Conservation (phyloP, 2,113 vertebrate species). For the rabbit (Oryctolagus cuniculus) region DNA sequence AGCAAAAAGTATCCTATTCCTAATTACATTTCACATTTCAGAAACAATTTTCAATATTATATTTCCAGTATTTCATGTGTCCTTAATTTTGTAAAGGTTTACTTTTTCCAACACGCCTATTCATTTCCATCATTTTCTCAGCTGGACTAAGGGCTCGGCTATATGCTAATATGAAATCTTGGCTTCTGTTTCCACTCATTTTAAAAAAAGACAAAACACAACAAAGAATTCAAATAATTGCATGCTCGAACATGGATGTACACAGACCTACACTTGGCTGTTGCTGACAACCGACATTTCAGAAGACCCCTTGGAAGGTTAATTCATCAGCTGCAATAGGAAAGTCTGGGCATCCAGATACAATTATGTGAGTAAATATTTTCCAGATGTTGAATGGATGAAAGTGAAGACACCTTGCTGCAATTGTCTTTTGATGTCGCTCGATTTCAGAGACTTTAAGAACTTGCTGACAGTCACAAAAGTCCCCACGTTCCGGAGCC, state of each 20-base stretch:
- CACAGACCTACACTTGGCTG: background rate
- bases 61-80: background rate
- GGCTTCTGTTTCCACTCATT: background rate
- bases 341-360: conserved; percentile 16
- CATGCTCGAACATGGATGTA: no score
- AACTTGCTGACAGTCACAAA: background rate
- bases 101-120: background rate
- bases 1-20: background rate
- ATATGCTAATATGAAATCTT: background rate
- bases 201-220: background rate
- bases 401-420: background rate
- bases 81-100: background rate
- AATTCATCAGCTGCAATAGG: background rate
- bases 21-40: background rate
- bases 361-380: conserved; percentile 38
- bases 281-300: background rate
- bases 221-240: background rate
- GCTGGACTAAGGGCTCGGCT: background rate
- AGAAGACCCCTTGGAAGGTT: background rate
- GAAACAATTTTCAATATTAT: background rate
- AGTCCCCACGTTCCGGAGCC: background rate
- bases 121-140: background rate
- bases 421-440: background rate
- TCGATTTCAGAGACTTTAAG: background rate
- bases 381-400: background rate